Conservation (phyloP, 2,797 vertebrate genomes). For the Caiman crocodilus region DNA sequence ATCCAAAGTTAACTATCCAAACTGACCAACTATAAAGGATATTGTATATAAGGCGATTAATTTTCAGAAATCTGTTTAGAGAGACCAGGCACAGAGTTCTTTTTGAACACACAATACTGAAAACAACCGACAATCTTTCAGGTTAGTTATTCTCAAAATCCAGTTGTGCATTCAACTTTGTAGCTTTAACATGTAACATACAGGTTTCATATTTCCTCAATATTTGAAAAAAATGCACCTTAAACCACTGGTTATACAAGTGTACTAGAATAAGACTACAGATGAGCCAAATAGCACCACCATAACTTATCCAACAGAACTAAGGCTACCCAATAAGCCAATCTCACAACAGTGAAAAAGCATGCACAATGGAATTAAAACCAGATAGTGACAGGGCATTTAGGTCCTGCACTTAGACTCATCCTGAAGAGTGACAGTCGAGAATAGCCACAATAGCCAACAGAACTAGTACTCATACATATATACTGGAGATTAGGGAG, state of each 20-base stretch:
- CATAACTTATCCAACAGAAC: slow-evolving; percentile 10
- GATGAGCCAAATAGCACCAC: slow-evolving; percentile 7
- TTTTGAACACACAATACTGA: slow-evolving; percentile 63
- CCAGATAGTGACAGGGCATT: neutral
- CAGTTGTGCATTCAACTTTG: slow-evolving; percentile 38
- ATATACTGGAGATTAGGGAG: neutral
- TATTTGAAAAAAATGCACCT: slow-evolving; percentile 31
- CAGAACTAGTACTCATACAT: neutral
- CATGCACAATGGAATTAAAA: neutral
- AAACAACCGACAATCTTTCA: slow-evolving; percentile 55
- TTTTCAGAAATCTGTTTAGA: slow-evolving; percentile 44
- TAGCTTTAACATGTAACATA: slow-evolving; percentile 34
- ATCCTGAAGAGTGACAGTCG: neutral
- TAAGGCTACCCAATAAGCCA: neutral
- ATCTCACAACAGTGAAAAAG: neutral
- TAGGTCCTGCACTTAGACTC: neutral
- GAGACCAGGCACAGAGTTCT: slow-evolving; percentile 70
- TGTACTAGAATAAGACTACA: neutral
- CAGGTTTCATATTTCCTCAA: neutral
- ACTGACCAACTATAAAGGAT: slow-evolving; percentile 56
- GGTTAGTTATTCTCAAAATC: slow-evolving; percentile 33
- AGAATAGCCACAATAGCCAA: neutral
- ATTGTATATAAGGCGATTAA: slow-evolving; percentile 62
- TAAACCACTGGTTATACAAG: neutral
- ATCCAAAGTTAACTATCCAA: slow-evolving; percentile 45